Evolutionary conservation across 2,113 vertebrate species (phyloP), one percentile per base, ranked within the genome.

Genomic region (Thinocorus orbignyianus): DNA sequence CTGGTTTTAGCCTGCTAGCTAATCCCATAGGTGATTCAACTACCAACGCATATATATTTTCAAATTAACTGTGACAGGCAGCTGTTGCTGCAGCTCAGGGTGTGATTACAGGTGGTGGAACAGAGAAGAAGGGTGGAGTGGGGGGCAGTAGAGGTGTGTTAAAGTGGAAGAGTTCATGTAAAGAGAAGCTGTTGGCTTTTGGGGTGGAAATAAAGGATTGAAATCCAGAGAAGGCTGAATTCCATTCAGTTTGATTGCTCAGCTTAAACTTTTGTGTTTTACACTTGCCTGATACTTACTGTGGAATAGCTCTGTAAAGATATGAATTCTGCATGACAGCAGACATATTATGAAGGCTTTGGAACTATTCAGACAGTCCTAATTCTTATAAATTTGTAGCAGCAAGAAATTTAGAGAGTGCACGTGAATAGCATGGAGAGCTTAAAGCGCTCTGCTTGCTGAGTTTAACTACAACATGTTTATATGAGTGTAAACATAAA

Each of bases 21-120:
- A 7, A 44, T 83, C n/a, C 5, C 5, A 6, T 7, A 30, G 0
- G 1, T 24, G 30, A 58, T 28, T 74, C 14, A 37, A 7, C 16
- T 11, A 17, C 46, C 22, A 55, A 49, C 37, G 49, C 7, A 6
- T 37, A 7, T 1, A 7, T 57, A 4, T 31, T 60, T 64, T 46
- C 31, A 12, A 82, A 86, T 71, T 41, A 62, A 5, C n/a, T 35
- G 65, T 81, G 48, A 4, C 39, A 85, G 35, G 11, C 39, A 88
- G 35, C 44, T 55, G 13, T 13, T 88, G 33, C 33, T 69, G 52
- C 14, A 82, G 22, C 6, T 72, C 26, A 55, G n/a, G 4, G 4
- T 54, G n/a, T 2, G 9, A 11, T 37, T 28, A 8, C 0, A 0
- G 12, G 18, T 7, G 26, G 9, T 65, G 31, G 16, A 72, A 14